A percentile compares a stretch with the other conserved stretches of the same genome.
Evolutionary conservation across 2,113 vertebrate genomes (phyloP).

Genomic region (Apus apus): DNA sequence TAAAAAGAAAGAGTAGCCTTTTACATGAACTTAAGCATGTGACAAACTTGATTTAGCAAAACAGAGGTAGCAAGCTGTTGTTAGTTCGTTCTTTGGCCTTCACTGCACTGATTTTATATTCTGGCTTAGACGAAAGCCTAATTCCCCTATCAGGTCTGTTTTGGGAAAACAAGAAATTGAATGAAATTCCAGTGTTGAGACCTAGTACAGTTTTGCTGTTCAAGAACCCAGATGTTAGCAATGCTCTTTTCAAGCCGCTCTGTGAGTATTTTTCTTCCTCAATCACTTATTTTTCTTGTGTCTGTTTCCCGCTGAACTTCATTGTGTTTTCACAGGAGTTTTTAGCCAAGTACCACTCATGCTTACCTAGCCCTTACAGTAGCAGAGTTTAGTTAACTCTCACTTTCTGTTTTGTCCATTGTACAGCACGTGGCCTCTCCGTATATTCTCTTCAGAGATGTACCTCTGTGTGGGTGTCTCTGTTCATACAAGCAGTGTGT

Average conservation of each 20-base stretch:
- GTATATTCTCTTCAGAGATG: not conserved
- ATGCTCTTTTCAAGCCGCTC: not conserved
- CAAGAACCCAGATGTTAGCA: not conserved
- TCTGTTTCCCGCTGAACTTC: slow-evolving; percentile 1
- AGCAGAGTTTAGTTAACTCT: not conserved
- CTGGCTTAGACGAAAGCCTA: not conserved
- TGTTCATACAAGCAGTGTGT: not conserved
- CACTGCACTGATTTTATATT: not conserved
- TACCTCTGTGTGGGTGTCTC: not conserved
- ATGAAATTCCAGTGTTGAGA: not conserved
- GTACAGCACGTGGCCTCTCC: not conserved
- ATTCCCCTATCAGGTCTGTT: not conserved
- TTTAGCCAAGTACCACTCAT: not conserved
- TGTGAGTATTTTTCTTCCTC: not conserved
- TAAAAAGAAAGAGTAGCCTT: not conserved
- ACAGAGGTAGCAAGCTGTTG: not conserved
- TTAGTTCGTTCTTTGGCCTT: not conserved
- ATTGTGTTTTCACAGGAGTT: not conserved
- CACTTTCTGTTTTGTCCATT: not conserved
- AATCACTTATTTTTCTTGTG: not conserved
- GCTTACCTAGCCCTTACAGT: not conserved
- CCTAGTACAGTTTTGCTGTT: not conserved
- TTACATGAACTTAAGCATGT: not conserved
- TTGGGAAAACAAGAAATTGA: not conserved
- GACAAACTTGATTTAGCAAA: not conserved